These are phyloP conservation scores for Poicephalus meyeri DNA, from an alignment of 2,113 vertebrate species.

Conservation along the genomic window DNA sequence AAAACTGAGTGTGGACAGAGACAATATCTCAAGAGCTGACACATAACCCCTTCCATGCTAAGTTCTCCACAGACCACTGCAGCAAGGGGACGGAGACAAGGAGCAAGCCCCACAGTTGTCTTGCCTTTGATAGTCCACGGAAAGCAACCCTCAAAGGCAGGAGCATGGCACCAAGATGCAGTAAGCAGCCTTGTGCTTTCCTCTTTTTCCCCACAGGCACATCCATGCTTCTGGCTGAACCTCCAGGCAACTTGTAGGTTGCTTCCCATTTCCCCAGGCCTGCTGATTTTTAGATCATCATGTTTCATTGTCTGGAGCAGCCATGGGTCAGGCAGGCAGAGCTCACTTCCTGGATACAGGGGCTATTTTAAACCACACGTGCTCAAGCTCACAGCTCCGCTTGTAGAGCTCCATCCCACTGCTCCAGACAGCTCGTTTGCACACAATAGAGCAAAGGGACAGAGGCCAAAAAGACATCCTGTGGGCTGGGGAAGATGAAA, in stretches of 20 bases:
- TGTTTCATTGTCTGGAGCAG: rapidly evolving
- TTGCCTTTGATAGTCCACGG: not conserved
- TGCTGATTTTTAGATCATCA: not conserved
- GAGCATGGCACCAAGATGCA: not conserved
- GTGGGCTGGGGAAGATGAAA: not conserved
- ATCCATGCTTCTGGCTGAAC: not conserved
- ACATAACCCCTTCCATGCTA: rapidly evolving
- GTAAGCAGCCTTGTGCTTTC: not conserved
- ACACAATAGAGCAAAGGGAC: not conserved
- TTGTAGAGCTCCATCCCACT: not conserved
- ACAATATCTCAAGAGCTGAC: not conserved
- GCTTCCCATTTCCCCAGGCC: not conserved
- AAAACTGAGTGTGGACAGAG: not conserved
- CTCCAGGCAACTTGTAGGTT: not conserved
- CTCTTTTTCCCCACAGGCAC: not conserved
- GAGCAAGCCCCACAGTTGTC: not conserved
- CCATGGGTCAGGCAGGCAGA: rapidly evolving
- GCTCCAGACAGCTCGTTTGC: not conserved
- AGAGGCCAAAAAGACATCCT: not conserved
- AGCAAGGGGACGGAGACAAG: not conserved
- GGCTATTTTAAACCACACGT: constrained; percentile 35
- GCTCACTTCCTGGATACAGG: constrained; percentile 21
- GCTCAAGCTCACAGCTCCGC: not conserved
- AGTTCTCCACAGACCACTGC: not conserved
- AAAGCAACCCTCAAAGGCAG: not conserved